Evolutionary conservation across 2,888 invertebrate species (phyloP).

Genomic region (Chromoteleia sp.): DNA sequence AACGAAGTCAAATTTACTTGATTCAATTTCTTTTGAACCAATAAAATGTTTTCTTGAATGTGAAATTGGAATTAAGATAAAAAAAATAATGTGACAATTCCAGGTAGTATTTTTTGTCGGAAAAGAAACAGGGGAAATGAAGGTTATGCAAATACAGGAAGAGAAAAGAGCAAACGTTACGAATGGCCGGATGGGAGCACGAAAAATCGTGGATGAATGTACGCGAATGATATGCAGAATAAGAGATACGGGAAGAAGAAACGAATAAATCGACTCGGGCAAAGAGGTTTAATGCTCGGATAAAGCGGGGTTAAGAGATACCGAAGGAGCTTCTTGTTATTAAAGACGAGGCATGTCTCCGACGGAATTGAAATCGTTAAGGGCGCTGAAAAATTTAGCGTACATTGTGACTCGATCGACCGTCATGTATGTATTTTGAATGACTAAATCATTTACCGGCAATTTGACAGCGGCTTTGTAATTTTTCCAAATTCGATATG

Average conservation of each 20-base stretch:
- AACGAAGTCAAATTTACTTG: not conserved
- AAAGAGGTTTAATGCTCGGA: slow-evolving; percentile 61
- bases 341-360: slow-evolving; percentile 45
- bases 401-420: slow-evolving; percentile 30
- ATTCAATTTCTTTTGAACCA: slow-evolving; percentile 10
- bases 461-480: not conserved
- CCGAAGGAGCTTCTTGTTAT: slow-evolving; percentile 31
- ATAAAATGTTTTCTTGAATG: slow-evolving; percentile 14
- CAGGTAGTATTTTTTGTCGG: slow-evolving; percentile 25
- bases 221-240: slow-evolving; percentile 63
- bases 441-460: slow-evolving; percentile 20
- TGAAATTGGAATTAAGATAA: not conserved
- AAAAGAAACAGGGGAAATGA: slow-evolving; percentile 8
- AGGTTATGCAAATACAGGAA: slow-evolving; percentile 51
- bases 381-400: slow-evolving; percentile 47
- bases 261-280: slow-evolving; percentile 58
- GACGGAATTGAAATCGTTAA: slow-evolving; percentile 51
- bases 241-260: slow-evolving; percentile 61
- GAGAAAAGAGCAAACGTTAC: slow-evolving; percentile 42
- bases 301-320: slow-evolving; percentile 47
- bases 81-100: slow-evolving; percentile 37
- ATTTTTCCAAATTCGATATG: slow-evolving; percentile 5
- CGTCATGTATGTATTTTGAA: slow-evolving; percentile 5
- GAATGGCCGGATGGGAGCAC: slow-evolving; percentile 46
- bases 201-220: slow-evolving; percentile 61